These are phyloP conservation scores for Hippolais icterina DNA, from an alignment of 2,113 vertebrate species.

Conservation along the genomic window DNA sequence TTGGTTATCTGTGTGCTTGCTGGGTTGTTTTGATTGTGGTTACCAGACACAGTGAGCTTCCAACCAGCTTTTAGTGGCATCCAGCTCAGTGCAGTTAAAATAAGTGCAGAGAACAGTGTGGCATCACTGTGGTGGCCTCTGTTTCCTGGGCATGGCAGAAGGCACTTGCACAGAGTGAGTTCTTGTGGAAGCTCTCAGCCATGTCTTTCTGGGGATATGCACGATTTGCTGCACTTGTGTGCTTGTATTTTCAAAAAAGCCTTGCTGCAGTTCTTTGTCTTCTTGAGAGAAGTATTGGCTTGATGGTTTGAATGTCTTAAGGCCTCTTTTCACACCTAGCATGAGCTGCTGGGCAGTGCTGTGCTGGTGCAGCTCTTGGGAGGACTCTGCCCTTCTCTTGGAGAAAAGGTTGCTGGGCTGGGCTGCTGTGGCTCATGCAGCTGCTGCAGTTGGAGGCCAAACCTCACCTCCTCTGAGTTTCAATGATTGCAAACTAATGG, in stretches of 20 bases:
- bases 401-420: not conserved
- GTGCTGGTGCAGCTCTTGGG: not conserved
- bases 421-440: not conserved
- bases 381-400: not conserved
- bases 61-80: not conserved
- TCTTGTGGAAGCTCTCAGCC: not conserved
- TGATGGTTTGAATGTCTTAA: not conserved
- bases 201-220: not conserved
- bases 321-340: not conserved
- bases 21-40: not conserved
- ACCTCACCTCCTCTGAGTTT: not conserved
- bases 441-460: not conserved
- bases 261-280: not conserved
- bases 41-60: not conserved
- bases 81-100: not conserved
- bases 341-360: not conserved
- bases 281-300: not conserved
- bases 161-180: not conserved
- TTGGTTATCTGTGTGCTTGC: not conserved
- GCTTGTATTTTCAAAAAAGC: not conserved
- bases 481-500: not conserved
- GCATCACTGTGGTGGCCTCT: not conserved
- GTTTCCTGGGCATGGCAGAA: not conserved
- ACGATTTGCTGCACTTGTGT: accelerated
- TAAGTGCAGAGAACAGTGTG: not conserved